Evolutionary conservation across 2,797 vertebrate genomes (phyloP).

Genomic region (Platyrinchus mystaceus): DNA sequence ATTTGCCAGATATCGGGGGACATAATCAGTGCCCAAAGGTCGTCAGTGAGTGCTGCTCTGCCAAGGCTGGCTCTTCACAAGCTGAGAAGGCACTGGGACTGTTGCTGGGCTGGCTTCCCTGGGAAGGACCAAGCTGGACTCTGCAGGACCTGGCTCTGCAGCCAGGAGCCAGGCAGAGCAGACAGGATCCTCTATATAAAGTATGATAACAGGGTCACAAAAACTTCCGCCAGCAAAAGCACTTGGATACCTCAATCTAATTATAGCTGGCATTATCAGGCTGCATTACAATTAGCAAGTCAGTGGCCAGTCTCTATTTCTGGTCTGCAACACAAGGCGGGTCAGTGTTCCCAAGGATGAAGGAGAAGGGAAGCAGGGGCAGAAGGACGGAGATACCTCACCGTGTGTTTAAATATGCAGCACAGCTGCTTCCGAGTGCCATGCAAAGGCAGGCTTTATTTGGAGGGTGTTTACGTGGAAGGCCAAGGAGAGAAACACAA

Average conservation of each 20-base stretch:
- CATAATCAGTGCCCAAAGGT: background rate
- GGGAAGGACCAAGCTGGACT: background rate
- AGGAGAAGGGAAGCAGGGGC: background rate
- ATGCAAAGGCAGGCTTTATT: background rate
- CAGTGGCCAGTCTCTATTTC: constrained; percentile 15
- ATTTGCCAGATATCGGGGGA: accelerated
- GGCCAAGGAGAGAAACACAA: background rate
- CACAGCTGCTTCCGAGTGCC: background rate
- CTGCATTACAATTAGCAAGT: constrained; percentile 29
- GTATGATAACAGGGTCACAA: background rate
- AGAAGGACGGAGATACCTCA: background rate
- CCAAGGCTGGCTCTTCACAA: background rate
- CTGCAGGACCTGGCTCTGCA: background rate
- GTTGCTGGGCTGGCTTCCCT: background rate
- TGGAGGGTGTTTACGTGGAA: background rate
- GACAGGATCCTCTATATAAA: background rate
- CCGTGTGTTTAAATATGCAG: background rate
- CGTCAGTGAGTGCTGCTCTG: accelerated
- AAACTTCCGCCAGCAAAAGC: constrained; percentile 11
- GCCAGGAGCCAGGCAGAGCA: background rate
- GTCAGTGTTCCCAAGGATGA: background rate
- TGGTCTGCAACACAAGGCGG: background rate
- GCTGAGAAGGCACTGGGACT: background rate
- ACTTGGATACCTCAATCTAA: background rate
- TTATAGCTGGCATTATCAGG: constrained; percentile 48